Conservation (phyloP, 1,140 invertebrate species). For the Dendroctonus valens region DNA sequence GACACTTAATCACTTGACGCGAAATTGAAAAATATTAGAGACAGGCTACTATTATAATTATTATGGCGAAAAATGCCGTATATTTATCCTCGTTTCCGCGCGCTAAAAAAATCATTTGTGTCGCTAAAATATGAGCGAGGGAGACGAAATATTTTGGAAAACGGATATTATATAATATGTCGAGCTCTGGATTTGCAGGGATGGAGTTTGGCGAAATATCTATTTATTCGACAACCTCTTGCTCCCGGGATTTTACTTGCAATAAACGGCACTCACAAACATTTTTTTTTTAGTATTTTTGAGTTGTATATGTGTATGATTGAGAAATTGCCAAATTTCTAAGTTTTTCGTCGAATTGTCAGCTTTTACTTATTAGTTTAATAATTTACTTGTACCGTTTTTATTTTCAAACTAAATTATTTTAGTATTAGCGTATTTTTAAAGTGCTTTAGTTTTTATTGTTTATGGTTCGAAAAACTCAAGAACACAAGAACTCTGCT, state of each 20-base stretch:
- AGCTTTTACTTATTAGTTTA: too few species aligned
- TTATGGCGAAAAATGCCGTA: slow-evolving; percentile 44
- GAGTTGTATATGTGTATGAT: too few species aligned
- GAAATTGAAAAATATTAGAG: slow-evolving; percentile 46
- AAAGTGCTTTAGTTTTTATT: too few species aligned
- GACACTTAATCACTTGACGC: slow-evolving; percentile 37
- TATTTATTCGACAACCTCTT: too few species aligned
- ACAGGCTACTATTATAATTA: slow-evolving; percentile 46
- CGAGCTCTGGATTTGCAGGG: slow-evolving; percentile 40
- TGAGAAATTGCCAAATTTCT: too few species aligned
- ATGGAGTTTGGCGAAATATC: background rate
- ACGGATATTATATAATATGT: slow-evolving; percentile 47
- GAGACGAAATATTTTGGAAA: slow-evolving; percentile 48
- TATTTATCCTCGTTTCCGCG: slow-evolving; percentile 48
- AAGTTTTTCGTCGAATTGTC: too few species aligned
- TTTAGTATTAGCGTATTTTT: too few species aligned
- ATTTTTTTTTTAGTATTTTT: background rate
- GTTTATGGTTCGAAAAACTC: too few species aligned
- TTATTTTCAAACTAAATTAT: too few species aligned
- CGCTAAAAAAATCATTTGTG: slow-evolving; percentile 46
- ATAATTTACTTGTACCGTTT: too few species aligned
- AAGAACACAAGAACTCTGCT: too few species aligned
- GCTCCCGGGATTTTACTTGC: too few species aligned
- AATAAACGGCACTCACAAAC: background rate
- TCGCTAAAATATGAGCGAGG: slow-evolving; percentile 44